Evolutionary conservation across 2,797 vertebrate genomes (phyloP), one percentile per base, ranked within the genome.

Genomic region (Molossus alvarezi): DNA sequence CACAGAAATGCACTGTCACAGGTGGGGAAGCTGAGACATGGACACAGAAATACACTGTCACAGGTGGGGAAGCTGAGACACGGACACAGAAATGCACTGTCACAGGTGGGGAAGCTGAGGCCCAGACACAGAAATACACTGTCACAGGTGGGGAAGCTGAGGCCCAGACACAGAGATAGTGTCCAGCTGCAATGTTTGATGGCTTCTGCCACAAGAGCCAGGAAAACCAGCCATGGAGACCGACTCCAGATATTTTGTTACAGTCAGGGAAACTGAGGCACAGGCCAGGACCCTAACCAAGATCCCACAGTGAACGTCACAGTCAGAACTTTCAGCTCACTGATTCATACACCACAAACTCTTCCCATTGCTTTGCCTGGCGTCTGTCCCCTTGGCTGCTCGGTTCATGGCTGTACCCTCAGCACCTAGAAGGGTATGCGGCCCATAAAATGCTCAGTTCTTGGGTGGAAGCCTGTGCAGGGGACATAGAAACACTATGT

Each of bases 201-300:
- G 45, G 21, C n/a, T 55, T 82, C 60, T 18, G 58, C 65, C 67
- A 23, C 45, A 23, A 51, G 27, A 55, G 57, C 21, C 82, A 27
- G 21, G 41, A 60, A 53, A 53, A 27, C 14, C 72, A 1, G 45
- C 67, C 33, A 1, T 13, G 1, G 33, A 27, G 4, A 12, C 29
- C 4, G 11, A 41, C 11, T 21, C 25, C n/a, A 33, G 53, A 7
- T 10, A 27, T 21, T 1, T 27, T 6, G 9, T 9, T 60, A 17
- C n/a, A 27, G 51, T 15, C 9, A 2, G 29, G 62, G 23, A 69
- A 53, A 37, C 48, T 53, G 64, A 55, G 27, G 57, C 57, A 1
- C 0, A 0, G 9, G 20, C 33, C 1, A 0, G 3, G 51, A 9
- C 33, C 21, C 18, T 21, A 33, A 3, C 64, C 0, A 1, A n/a